Evolutionary conservation across 2,113 vertebrate species (phyloP), one percentile per base, ranked within the genome.

Genomic region (Silurus glanis): DNA sequence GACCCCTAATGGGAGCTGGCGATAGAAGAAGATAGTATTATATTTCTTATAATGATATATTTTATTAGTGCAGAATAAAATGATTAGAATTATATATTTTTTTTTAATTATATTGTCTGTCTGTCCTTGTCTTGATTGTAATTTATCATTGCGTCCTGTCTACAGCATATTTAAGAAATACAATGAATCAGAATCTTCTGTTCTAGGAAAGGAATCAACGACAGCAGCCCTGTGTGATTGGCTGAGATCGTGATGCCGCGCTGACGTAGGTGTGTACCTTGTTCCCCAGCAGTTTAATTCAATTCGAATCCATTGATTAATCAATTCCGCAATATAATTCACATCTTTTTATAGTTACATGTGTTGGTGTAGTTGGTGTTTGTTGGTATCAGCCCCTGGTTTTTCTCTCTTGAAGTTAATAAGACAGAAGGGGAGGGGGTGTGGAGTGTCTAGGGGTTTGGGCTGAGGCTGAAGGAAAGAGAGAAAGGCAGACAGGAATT

Each of bases 401-500:
- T 69, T 72, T 72, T 72, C 69, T 66, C 4, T 47, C 25, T 67
- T 12, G 23, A 67, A 67, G 10, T 67, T 67, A 64, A 66, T n/a
- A 66, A 25, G n/a, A 25, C 9, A 21, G 7, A 51, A 47, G 71
- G 12, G 28, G 37, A 37, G 37, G 37, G 37, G 37, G 37, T 37
- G 37, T 37, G 37, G 37, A 37, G 2, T 37, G 37, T 37, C 37
- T 37, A 37, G 37, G 37, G 37, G 37, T 37, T 37, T 3, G 37
- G 49, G 23, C 6, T 21, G 3, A 19, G 81, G 67, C 25, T 59
- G 74, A 66, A 12, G 28, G 28, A 45, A 2, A 45, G 66, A 16
- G 16, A 28, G 45, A 10, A 7, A 6, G 56, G 88, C 88, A 87
- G 88, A 90, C 89, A 90, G 89, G 88, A 90, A 88, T 90, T 89